Evolutionary conservation across 2,797 vertebrate species (phyloP).

Genomic region (Phrynocephalus forsythii): DNA sequence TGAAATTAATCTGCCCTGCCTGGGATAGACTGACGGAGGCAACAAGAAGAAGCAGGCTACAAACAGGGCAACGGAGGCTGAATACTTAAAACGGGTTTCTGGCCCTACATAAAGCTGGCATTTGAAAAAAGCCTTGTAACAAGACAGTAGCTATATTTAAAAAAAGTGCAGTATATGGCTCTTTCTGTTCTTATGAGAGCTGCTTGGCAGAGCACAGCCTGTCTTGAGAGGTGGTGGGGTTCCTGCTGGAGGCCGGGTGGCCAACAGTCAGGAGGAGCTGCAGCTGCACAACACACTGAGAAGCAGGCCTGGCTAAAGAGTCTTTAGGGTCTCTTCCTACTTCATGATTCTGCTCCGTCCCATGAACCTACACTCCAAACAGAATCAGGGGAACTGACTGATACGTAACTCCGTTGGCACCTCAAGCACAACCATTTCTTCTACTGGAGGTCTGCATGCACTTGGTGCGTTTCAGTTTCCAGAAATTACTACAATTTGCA

Average conservation of each 20-base stretch:
- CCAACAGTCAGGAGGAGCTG: background rate
- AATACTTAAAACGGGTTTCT: background rate
- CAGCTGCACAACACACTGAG: background rate
- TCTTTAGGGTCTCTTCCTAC: background rate
- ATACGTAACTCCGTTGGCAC: background rate
- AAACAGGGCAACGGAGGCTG: background rate
- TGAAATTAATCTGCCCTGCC: background rate
- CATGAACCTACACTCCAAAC: background rate
- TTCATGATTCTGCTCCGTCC: background rate
- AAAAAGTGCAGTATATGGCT: background rate
- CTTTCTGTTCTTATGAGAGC: background rate
- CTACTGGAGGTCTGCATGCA: background rate
- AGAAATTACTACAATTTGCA: background rate
- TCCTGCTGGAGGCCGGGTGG: background rate
- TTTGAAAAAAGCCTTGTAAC: background rate
- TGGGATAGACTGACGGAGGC: background rate
- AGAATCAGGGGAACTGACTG: background rate
- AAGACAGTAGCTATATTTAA: background rate
- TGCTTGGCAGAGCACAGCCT: background rate
- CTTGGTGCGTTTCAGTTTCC: constrained; percentile 5
- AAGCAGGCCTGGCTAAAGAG: background rate
- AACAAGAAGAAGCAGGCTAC: background rate
- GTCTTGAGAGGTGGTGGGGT: background rate
- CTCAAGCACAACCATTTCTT: background rate
- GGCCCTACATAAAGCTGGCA: background rate